These are phyloP conservation scores for Psylliodes chrysocephalus DNA, from an alignment of 2,888 invertebrate genomes.

Conservation along the genomic window DNA sequence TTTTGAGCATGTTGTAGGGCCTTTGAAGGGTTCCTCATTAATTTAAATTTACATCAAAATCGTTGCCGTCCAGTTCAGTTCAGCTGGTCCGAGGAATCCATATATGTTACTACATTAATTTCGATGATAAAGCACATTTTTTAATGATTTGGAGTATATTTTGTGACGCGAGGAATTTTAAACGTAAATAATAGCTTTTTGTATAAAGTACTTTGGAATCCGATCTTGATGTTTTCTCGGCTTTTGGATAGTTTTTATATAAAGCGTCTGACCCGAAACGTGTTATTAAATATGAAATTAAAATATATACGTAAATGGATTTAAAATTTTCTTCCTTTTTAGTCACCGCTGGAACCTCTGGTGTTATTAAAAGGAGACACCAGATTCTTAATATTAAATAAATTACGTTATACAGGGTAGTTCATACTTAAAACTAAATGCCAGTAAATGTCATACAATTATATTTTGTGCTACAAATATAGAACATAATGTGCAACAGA, in stretches of 20 bases:
- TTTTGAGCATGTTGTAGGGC: constrained; percentile 2
- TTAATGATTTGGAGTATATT: constrained; percentile 50
- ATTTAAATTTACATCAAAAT: constrained; percentile 42
- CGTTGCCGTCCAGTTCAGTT: constrained; percentile 16
- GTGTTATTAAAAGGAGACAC: too few relatives aligned
- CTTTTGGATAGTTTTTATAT: constrained; percentile 9
- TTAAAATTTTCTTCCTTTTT: too few relatives aligned
- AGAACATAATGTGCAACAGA: too few relatives aligned
- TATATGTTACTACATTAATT: constrained; percentile 52
- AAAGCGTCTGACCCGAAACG: too few relatives aligned
- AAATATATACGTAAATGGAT: too few relatives aligned
- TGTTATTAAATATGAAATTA: too few relatives aligned
- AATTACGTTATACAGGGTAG: too few relatives aligned
- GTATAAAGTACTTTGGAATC: constrained; percentile 24
- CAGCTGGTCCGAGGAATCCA: constrained; percentile 31
- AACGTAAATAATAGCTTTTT: constrained; percentile 42
- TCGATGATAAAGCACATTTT: constrained; percentile 54
- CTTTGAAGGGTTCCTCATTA: constrained; percentile 44
- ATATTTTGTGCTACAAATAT: too few relatives aligned
- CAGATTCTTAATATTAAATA: too few relatives aligned
- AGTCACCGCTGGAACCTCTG: too few relatives aligned
- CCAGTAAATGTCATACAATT: too few relatives aligned
- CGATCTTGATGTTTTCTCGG: constrained; percentile 33
- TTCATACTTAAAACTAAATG: too few relatives aligned
- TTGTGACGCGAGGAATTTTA: constrained; percentile 40